Percentiles rank a stretch among this genome's conserved stretches.
phyloP scores from a whole-genome alignment of 2,797 vertebrate genomes.

The Malacoctenus gilli region DNA sequence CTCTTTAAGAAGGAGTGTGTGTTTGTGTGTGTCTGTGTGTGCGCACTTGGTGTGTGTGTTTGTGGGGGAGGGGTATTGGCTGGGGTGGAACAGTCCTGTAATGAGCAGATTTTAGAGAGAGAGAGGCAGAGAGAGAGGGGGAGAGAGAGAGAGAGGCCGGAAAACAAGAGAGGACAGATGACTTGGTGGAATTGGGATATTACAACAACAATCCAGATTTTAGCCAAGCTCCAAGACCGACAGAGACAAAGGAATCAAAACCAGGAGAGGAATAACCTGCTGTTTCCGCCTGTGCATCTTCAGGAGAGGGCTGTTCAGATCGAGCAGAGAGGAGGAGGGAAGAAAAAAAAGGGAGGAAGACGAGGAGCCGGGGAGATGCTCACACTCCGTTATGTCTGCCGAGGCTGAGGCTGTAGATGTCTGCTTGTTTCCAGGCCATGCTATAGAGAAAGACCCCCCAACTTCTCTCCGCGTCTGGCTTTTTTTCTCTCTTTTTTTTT shows the following conservation, averaged over 20 bases:
- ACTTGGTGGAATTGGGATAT: conserved; percentile 77
- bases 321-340: conserved; percentile 50
- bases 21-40: conserved; percentile 43
- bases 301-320: conserved; percentile 60
- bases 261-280: conserved; percentile 49
- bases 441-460: conserved; percentile 53
- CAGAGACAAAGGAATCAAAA: too few relatives aligned
- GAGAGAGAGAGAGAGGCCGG: conserved; percentile 65
- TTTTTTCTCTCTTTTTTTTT: too few relatives aligned
- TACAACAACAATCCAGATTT: conserved; percentile 56
- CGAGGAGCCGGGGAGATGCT: conserved; percentile 51
- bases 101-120: conserved; percentile 83
- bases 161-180: conserved; percentile 76
- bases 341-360: conserved; percentile 44
- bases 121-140: conserved; percentile 52
- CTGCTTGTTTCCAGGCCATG: conserved; percentile 75
- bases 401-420: conserved; percentile 51
- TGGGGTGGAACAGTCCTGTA: conserved; percentile 84
- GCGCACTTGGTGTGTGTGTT: conserved; percentile 51
- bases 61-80: conserved; percentile 79
- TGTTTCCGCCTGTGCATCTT: conserved; percentile 48
- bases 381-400: conserved; percentile 64
- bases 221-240: too few relatives aligned
- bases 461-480: conserved; percentile 42
- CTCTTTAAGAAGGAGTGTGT: conserved; percentile 87